Evolutionary conservation across 2,113 vertebrate genomes (phyloP), one percentile per base, ranked within the genome.

Genomic region (rat (Rattus norvegicus)): DNA sequence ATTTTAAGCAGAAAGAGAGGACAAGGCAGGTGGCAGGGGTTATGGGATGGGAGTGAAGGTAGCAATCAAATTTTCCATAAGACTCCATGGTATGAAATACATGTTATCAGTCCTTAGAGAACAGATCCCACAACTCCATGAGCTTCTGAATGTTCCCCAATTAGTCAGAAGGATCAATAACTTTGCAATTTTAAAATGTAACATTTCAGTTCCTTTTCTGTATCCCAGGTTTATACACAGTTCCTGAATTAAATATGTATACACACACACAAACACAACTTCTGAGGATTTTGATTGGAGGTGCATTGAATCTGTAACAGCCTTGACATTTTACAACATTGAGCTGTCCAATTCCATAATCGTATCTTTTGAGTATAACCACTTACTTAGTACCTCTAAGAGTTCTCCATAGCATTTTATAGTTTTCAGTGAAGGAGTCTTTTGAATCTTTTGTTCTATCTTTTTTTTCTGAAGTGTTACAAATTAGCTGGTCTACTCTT

Each of bases 401-500:
- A 19, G 49, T 88, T 72, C 26, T 87, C 84, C 43, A 79, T 14
- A 85, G 67, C 39, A 92, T 75, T 75, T 43, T 75, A 43, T 24
- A 75, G 22, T 75, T 43, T 75, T 75, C 39, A 75, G 36, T 17
- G 54, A 88, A 54, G 13, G 88, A 24, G 2, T 59, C 63, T 85
- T 11, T 5, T 2, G 67, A 22, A 43, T 24, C n/a, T 93, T 88
- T 72, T 79, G 30, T 33, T 52, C 33, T 52, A 33, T 17, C 16
- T 7, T 52, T 33, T 52, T 52, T 75, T 49, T 26, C 56, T 77
- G 47, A 49, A 77, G 77, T 30, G 84, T 73, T 73, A 73, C 43
- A 89, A 72, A 89, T 59, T 6, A 75, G 20, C 70, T 59, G 30
- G 43, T 85, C 92, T 92, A 59, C 76, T 59, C 89, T 80, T 39